Evolutionary conservation across 2,888 invertebrate genomes (phyloP).

Genomic region (Coronaproctus castanopsis): DNA sequence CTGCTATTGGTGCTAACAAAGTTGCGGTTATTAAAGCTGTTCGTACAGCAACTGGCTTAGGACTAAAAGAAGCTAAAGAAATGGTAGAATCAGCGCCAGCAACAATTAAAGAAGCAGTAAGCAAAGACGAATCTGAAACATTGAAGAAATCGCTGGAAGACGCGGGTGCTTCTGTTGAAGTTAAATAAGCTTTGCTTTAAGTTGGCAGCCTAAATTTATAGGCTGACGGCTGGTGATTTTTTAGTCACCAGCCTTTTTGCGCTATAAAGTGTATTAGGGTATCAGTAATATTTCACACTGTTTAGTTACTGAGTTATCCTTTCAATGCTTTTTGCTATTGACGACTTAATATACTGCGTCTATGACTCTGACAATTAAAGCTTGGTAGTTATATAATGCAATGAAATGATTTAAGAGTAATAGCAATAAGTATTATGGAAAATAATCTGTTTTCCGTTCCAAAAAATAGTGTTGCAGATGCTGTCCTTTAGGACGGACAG

Average conservation of each 20-base stretch:
- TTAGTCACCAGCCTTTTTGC: not conserved
- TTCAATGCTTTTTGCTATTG: too few species aligned
- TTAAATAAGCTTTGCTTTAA: conserved; percentile 2
- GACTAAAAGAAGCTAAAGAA: conserved; percentile 10
- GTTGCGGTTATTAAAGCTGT: conserved; percentile 7
- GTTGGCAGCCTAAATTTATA: not conserved
- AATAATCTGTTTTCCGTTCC: too few species aligned
- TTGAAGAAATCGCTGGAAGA: conserved; percentile 5
- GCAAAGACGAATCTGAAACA: conserved; percentile 7
- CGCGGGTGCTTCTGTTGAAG: conserved; percentile 7
- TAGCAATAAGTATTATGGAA: too few species aligned
- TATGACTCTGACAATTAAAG: too few species aligned
- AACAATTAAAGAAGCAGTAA: not conserved
- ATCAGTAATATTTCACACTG: not conserved
- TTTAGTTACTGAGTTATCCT: too few species aligned
- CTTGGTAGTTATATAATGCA: too few species aligned
- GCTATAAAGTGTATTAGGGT: not conserved
- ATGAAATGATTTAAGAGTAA: too few species aligned
- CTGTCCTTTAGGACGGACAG: too few species aligned
- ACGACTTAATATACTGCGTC: too few species aligned
- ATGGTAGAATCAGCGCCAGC: conserved; percentile 6
- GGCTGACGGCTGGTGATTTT: not conserved
- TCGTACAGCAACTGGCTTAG: not conserved
- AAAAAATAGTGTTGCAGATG: too few species aligned
- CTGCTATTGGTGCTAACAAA: not conserved